phyloP scores from a whole-genome alignment of 2,888 invertebrate species.

The Drosophila setosimentum region DNA sequence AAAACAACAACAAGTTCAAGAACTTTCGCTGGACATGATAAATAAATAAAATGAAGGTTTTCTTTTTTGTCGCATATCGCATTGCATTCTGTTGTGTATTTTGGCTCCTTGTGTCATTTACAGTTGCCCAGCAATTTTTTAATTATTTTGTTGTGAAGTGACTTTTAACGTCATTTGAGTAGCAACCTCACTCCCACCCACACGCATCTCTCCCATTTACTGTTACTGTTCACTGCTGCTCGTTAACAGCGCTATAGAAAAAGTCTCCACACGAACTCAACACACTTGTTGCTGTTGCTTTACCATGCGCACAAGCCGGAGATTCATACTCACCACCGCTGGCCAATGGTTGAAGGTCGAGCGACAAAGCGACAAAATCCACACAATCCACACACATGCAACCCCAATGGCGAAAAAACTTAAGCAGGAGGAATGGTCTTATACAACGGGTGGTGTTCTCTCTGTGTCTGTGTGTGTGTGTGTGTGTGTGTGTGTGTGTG shows the following conservation, averaged over 20 bases:
- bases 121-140: conserved; percentile 45
- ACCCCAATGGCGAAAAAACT: conserved; percentile 27
- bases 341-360: conserved; percentile 66
- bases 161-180: conserved; percentile 43
- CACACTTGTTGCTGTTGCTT: conserved; percentile 69
- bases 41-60: background rate
- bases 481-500: background rate
- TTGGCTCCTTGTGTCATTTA: conserved; percentile 46
- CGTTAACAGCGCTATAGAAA: conserved; percentile 7
- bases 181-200: too few relatives aligned
- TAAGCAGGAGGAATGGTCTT: conserved; percentile 36
- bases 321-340: conserved; percentile 58
- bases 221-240: conserved; percentile 9
- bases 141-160: conserved; percentile 71
- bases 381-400: conserved; percentile 57
- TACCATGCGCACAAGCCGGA: conserved; percentile 60
- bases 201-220: background rate
- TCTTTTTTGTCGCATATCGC: conserved; percentile 27
- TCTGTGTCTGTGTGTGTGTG: background rate
- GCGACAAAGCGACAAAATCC: conserved; percentile 76
- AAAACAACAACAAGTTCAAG: background rate
- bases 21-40: background rate
- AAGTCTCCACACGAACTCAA: conserved; percentile 59
- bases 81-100: conserved; percentile 25
- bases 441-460: conserved; percentile 42